Percentiles rank a stretch among this genome's conserved stretches.
Conservation (phyloP, 1,140 invertebrate species). For the Hestina assimilis region DNA sequence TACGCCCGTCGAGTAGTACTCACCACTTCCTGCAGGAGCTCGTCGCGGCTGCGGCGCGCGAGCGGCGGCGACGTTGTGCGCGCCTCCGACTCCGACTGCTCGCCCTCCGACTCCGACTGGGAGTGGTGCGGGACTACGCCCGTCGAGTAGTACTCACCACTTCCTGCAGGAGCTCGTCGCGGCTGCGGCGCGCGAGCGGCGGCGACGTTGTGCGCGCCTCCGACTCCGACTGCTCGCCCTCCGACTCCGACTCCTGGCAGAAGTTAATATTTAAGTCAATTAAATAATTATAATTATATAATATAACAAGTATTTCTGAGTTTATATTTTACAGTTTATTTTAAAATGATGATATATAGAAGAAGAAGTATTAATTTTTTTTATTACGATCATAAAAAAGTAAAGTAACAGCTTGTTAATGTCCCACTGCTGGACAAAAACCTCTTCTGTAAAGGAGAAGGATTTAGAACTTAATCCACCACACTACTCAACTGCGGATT, state of each 20-base stretch:
- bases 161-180: slow-evolving; percentile 73
- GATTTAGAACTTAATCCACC: no score
- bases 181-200: neutral
- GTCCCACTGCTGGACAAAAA: no score
- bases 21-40: slow-evolving; percentile 79
- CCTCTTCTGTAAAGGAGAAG: no score
- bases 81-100: slow-evolving; percentile 26
- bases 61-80: neutral
- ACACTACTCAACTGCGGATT: no score
- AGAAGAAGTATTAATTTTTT: no score
- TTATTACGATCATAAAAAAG: no score
- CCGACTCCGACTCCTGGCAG: slow-evolving; percentile 57
- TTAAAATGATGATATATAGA: no score
- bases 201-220: neutral
- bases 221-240: slow-evolving; percentile 33
- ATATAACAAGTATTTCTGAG: no score
- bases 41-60: slow-evolving; percentile 14
- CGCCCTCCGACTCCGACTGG: slow-evolving; percentile 25
- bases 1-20: slow-evolving; percentile 28
- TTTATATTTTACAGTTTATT: no score
- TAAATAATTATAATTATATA: neutral
- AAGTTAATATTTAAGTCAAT: neutral
- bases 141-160: slow-evolving; percentile 63
- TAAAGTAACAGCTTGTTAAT: no score
- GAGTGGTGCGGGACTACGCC: neutral